Evolutionary conservation across 2,113 vertebrate genomes (phyloP).

Genomic region (Polyodon spathula): DNA sequence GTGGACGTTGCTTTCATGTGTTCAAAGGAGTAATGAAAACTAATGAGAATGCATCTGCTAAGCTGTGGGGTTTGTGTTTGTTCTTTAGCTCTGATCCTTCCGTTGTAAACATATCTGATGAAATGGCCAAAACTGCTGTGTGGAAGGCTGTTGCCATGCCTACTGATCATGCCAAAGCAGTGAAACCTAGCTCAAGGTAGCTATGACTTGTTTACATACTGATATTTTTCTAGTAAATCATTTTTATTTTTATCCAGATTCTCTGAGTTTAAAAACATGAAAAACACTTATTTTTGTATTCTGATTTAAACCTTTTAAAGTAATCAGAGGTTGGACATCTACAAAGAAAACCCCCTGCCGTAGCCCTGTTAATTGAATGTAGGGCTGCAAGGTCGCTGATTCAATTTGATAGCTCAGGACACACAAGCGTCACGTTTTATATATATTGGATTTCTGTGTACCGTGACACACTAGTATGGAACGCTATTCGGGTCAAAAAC

Average conservation of each 20-base stretch:
- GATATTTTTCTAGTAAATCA: background rate
- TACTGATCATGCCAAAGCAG: constrained; percentile 70
- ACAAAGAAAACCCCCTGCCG: too few relatives aligned
- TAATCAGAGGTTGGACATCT: too few relatives aligned
- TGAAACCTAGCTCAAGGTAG: constrained; percentile 75
- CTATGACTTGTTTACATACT: constrained; percentile 43
- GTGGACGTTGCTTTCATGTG: too few relatives aligned
- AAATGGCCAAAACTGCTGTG: constrained; percentile 82
- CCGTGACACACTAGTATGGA: too few relatives aligned
- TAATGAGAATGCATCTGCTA: background rate
- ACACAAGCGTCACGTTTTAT: too few relatives aligned
- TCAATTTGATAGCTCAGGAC: too few relatives aligned
- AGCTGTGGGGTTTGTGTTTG: constrained; percentile 45
- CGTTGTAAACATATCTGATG: constrained; percentile 85
- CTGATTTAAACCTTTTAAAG: too few relatives aligned
- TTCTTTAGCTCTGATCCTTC: constrained; percentile 75
- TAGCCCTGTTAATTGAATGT: too few relatives aligned
- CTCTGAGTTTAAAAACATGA: constrained; percentile 5
- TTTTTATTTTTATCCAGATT: constrained; percentile 26
- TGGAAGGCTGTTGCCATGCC: constrained; percentile 79
- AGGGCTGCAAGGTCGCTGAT: too few relatives aligned
- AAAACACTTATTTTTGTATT: background rate
- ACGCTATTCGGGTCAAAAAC: too few relatives aligned
- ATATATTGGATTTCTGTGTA: too few relatives aligned
- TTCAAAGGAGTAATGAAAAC: too few relatives aligned